Evolutionary conservation across 2,888 invertebrate genomes (phyloP), one percentile per base, ranked within the genome.

Genomic region (Platynereis dumerilii): DNA sequence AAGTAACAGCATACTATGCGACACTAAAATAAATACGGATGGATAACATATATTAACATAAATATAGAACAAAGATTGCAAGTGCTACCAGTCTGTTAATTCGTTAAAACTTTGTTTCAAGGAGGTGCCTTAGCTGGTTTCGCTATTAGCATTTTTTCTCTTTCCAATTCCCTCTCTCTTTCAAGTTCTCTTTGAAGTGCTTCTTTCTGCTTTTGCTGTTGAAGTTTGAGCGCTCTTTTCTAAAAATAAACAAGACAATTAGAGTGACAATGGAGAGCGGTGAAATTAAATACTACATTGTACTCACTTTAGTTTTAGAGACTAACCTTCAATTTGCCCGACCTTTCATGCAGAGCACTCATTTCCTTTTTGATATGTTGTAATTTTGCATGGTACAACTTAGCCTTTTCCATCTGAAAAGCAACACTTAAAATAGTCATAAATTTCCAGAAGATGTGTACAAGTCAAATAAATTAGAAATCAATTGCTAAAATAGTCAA

Each of bases 201-300:
- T 48, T 80, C 80, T 63, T 76, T 79, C 66, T 79, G 78, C 63
- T 80, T 80, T 72, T 79, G 78, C 57, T 81, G 81, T 65, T 81
- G 80, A 17, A 81, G 69, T 54, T 75, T 77, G 24, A 79, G 64
- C 12, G 78, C 79, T 58, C 78, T 61, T 58, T 72, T 73, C 79
- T 79, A 53, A 39, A 58, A 20, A 15, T 20, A 58, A 34, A 52
- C 20, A 10, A 10, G 20, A 22, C 7, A 52, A 52, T 42, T 12
- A 15, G 12, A 17, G 12, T 15, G 12, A 42, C 44, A 17, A 42
- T 15, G 44, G 44, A 42, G 17, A 42, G 17, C 17, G 44, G 17
- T 42, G 17, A 17, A 42, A 42, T 42, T 15, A 42, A 15, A 15
- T 12, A 15, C 17, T 42, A 15, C 44, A 12, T n/a, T 42, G 44